A percentile compares a stretch with the other conserved stretches of the same genome.
These are phyloP conservation scores for Rhyacophila brunnea DNA, from an alignment of 1,140 invertebrate genomes.

Conservation along the genomic window DNA sequence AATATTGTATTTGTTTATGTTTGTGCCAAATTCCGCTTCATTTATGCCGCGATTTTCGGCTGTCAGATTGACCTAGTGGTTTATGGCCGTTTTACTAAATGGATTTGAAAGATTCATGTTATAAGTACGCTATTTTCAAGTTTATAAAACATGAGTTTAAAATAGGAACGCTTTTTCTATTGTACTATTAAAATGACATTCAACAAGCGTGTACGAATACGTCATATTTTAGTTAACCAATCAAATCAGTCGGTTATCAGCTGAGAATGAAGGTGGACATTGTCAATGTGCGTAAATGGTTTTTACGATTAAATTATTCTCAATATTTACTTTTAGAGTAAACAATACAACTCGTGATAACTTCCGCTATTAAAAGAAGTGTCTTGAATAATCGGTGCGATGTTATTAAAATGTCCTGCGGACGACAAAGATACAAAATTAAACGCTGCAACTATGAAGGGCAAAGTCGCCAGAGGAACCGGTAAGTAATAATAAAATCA, in stretches of 20 bases:
- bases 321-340: slow-evolving; percentile 16
- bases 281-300: slow-evolving; percentile 20
- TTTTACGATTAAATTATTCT: slow-evolving; percentile 6
- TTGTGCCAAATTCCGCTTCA: slow-evolving; percentile 2
- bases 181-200: too few species aligned
- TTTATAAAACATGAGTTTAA: too few species aligned
- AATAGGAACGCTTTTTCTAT: too few species aligned
- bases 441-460: slow-evolving; percentile 5
- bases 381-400: slow-evolving; percentile 7
- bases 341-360: slow-evolving; percentile 10
- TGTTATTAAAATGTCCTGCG: slow-evolving; percentile 17
- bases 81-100: too few species aligned
- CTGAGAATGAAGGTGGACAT: slow-evolving; percentile 16
- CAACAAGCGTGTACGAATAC: slow-evolving; percentile 7
- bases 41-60: neutral
- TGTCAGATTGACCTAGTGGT: slow-evolving; percentile 1
- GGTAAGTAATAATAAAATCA: slow-evolving; percentile 15
- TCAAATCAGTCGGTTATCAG: slow-evolving; percentile 21
- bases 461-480: slow-evolving; percentile 9
- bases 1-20: slow-evolving; percentile 14
- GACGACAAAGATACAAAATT: slow-evolving; percentile 18
- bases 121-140: too few species aligned
- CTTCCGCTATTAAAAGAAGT: neutral
- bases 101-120: too few species aligned
- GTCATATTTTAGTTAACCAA: slow-evolving; percentile 13